These are phyloP conservation scores for Odontomyia ornata DNA, from an alignment of 2,888 invertebrate species.

Conservation along the genomic window DNA sequence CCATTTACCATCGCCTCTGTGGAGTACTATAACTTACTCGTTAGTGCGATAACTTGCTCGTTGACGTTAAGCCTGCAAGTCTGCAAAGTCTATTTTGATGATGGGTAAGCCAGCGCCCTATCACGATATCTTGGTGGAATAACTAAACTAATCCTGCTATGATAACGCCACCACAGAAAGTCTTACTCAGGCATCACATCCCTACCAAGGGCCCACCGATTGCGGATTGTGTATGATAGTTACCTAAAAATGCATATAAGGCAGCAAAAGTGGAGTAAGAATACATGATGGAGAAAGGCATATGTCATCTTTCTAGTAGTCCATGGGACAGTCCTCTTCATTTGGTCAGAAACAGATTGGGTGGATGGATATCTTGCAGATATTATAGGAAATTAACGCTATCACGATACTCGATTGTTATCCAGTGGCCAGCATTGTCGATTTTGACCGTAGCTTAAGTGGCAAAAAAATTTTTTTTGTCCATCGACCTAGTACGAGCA, in stretches of 20 bases:
- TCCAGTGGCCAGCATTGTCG: neutral
- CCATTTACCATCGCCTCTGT: slow-evolving; percentile 9
- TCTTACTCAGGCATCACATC: neutral
- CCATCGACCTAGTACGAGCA: slow-evolving; percentile 54
- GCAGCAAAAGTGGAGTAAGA: neutral
- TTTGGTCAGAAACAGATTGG: slow-evolving; percentile 53
- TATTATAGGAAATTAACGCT: slow-evolving; percentile 55
- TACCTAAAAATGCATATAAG: neutral
- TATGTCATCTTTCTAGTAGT: slow-evolving; percentile 59
- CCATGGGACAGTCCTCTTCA: slow-evolving; percentile 61
- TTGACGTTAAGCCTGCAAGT: slow-evolving; percentile 27
- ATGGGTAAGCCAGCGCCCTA: neutral
- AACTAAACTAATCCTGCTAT: neutral
- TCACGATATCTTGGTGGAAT: neutral
- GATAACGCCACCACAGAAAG: neutral
- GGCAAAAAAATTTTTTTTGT: slow-evolving; percentile 55
- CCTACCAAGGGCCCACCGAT: neutral
- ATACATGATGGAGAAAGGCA: slow-evolving; percentile 52
- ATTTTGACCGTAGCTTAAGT: slow-evolving; percentile 48
- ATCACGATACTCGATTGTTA: neutral
- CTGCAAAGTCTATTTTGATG: neutral
- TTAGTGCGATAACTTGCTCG: slow-evolving; percentile 33
- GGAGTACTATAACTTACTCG: slow-evolving; percentile 40
- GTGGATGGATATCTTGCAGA: slow-evolving; percentile 56
- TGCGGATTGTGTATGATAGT: neutral